Conservation (phyloP, 2,113 vertebrate species). For the Motacilla alba region DNA sequence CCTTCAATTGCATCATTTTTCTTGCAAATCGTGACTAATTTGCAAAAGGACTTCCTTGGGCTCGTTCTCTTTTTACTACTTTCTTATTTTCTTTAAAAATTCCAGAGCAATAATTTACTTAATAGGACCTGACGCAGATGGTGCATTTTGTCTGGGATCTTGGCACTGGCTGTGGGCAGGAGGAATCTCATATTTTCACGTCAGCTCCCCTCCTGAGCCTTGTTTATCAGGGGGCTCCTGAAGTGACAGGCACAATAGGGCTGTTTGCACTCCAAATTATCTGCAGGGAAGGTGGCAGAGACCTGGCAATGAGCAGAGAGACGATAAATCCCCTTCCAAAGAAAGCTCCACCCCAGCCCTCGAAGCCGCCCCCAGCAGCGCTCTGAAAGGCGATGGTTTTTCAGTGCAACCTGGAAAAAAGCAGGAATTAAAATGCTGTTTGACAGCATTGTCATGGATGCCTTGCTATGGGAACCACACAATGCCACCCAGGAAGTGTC, state of each 20-base stretch:
- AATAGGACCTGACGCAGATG: slow-evolving; percentile 51
- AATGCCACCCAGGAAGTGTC: not conserved
- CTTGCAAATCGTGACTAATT: slow-evolving; percentile 43
- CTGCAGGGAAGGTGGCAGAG: slow-evolving; percentile 12
- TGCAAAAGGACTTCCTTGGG: slow-evolving; percentile 33
- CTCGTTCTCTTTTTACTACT: not conserved
- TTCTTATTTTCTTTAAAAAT: slow-evolving; percentile 30
- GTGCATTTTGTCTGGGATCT: slow-evolving; percentile 45
- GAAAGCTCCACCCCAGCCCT: not conserved
- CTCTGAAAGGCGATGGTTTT: not conserved
- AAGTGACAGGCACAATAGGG: slow-evolving; percentile 51
- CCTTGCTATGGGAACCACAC: not conserved
- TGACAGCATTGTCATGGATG: accelerated
- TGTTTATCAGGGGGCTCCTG: slow-evolving; percentile 70
- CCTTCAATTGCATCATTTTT: slow-evolving; percentile 50
- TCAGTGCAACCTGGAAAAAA: not conserved
- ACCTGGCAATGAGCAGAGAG: slow-evolving; percentile 41
- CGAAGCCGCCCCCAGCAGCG: accelerated
- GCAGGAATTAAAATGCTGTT: not conserved
- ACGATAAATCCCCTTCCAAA: slow-evolving; percentile 32
- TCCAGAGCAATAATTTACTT: slow-evolving; percentile 69
- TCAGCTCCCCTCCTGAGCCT: slow-evolving; percentile 39
- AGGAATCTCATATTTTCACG: slow-evolving; percentile 65
- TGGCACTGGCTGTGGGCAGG: slow-evolving; percentile 55
- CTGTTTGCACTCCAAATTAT: slow-evolving; percentile 63